phyloP scores from a whole-genome alignment of 2,797 vertebrate genomes.

The Galaxias olidus region DNA sequence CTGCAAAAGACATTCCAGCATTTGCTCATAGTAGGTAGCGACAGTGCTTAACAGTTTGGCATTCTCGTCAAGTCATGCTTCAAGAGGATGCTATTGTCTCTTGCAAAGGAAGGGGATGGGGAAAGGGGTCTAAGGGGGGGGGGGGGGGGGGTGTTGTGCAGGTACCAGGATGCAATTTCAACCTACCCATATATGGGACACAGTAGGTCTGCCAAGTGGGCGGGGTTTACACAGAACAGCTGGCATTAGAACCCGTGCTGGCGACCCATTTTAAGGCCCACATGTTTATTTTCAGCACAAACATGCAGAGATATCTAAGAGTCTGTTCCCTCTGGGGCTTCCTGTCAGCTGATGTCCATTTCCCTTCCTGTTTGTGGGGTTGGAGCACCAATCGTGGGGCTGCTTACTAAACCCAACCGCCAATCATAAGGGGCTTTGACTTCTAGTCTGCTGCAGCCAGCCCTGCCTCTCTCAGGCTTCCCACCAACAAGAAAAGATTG shows the following conservation, averaged over 20 bases:
- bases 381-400: constrained; percentile 29
- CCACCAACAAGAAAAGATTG: constrained; percentile 71
- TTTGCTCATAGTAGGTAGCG: constrained; percentile 72
- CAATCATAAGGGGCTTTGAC: constrained; percentile 24
- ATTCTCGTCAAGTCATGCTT: constrained; percentile 82
- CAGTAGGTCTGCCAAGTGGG: constrained; percentile 14
- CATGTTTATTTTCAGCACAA: constrained; percentile 58
- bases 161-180: constrained; percentile 56
- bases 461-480: constrained; percentile 37
- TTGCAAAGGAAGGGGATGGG: constrained; percentile 56
- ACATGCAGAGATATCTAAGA: constrained; percentile 71
- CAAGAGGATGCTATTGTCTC: constrained; percentile 69
- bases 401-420: constrained; percentile 31
- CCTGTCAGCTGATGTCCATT: constrained; percentile 30
- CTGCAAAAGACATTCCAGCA: constrained; percentile 76
- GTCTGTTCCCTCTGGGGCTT: constrained; percentile 41
- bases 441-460: constrained; percentile 15
- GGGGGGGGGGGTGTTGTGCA: constrained; percentile 27
- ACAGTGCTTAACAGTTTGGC: constrained; percentile 76
- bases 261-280: constrained; percentile 56
- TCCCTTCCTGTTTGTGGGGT: constrained; percentile 11
- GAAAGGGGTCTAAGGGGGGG: background rate
- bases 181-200: constrained; percentile 41
- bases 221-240: constrained; percentile 63
- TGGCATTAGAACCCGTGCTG: constrained; percentile 75